Conservation (phyloP, 2,888 invertebrate genomes). For the Tachystola acroxantha region DNA sequence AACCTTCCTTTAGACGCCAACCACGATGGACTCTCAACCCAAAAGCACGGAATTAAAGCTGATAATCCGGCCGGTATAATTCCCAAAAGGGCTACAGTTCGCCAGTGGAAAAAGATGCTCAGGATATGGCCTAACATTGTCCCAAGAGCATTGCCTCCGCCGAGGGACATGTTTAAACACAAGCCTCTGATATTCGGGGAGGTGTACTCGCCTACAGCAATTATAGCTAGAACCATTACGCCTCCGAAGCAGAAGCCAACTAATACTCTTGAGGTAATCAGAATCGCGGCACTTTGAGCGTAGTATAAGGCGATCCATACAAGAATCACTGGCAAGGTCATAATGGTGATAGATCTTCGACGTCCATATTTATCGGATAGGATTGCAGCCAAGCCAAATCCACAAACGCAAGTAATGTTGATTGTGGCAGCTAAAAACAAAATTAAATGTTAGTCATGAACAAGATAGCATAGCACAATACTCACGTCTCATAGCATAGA, state of each 20-base stretch:
- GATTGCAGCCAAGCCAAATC: conserved; percentile 15
- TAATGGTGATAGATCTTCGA: conserved; percentile 15
- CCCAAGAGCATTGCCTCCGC: conserved; percentile 17
- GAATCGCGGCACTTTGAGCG: conserved; percentile 13
- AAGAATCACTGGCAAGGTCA: conserved; percentile 15
- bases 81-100: conserved; percentile 21
- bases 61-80: conserved; percentile 18
- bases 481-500: too few species aligned
- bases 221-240: conserved; percentile 15
- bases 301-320: conserved; percentile 22
- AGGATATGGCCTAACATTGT: conserved; percentile 18
- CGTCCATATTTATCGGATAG: conserved; percentile 19
- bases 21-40: conserved; percentile 28
- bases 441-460: too few species aligned
- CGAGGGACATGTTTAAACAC: conserved; percentile 15
- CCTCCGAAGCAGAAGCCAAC: conserved; percentile 25
- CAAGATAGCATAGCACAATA: too few species aligned
- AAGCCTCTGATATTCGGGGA: conserved; percentile 20
- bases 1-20: conserved; percentile 27
- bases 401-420: conserved; percentile 16
- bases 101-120: conserved; percentile 22
- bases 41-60: conserved; percentile 20
- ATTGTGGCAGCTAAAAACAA: conserved; percentile 21
- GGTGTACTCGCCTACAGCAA: conserved; percentile 23
- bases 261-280: conserved; percentile 20